phyloP scores from a whole-genome alignment of 2,113 vertebrate species.

The Oncorhynchus kisutch region DNA sequence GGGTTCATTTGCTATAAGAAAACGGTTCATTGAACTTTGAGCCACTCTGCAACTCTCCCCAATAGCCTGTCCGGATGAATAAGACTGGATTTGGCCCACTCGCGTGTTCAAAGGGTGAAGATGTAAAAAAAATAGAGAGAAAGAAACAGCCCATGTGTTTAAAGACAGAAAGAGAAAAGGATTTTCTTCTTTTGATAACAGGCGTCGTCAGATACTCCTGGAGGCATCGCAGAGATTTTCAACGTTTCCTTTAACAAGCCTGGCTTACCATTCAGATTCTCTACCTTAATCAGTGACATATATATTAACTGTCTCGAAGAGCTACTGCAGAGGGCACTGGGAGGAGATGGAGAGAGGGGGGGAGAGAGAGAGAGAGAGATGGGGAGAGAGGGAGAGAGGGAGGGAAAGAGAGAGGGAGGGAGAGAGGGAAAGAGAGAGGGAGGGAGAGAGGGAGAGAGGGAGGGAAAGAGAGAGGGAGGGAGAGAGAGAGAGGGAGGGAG shows the following conservation, averaged over 20 bases:
- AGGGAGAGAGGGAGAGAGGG: constrained; percentile 18
- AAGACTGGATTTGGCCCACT: constrained; percentile 50
- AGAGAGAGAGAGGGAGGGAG: too few relatives aligned
- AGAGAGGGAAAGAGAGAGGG: not conserved
- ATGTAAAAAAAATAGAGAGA: constrained; percentile 46
- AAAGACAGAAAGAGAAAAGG: constrained; percentile 22
- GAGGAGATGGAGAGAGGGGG: not conserved
- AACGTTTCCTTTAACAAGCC: constrained; percentile 56
- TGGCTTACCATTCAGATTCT: constrained; percentile 62
- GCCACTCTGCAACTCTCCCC: constrained; percentile 28
- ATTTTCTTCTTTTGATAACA: constrained; percentile 51
- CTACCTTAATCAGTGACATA: constrained; percentile 61
- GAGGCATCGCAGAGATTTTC: constrained; percentile 29
- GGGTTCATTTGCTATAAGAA: constrained; percentile 40
- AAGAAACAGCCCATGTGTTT: constrained; percentile 39
- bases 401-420: too few relatives aligned
- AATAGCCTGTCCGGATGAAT: constrained; percentile 41
- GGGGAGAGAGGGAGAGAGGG: too few relatives aligned
- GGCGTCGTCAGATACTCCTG: constrained; percentile 43
- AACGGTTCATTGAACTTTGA: constrained; percentile 36
- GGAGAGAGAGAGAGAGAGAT: too few relatives aligned
- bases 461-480: not conserved
- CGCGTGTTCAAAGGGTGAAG: constrained; percentile 43
- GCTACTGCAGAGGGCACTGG: constrained; percentile 38
- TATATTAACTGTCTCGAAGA: constrained; percentile 44